phyloP scores from a whole-genome alignment of 2,888 invertebrate species.

The Diadromus collaris region DNA sequence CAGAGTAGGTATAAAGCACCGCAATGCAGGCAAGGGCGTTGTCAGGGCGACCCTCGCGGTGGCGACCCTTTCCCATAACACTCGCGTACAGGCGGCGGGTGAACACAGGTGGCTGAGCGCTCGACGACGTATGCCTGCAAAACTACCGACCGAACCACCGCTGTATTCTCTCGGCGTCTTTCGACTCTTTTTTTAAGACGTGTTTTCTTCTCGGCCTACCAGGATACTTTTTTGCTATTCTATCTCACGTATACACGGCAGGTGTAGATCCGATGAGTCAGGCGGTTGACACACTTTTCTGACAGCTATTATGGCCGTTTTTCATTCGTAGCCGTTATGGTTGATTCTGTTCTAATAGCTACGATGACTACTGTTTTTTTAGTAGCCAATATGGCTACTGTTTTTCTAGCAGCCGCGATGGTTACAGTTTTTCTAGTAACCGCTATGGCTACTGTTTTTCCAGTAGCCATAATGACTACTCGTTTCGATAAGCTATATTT shows the following conservation, averaged over 20 bases:
- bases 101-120: conserved; percentile 43
- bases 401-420: neutral
- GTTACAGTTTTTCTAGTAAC: neutral
- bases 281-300: neutral
- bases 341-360: neutral
- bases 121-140: conserved; percentile 13
- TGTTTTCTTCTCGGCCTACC: neutral
- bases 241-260: neutral
- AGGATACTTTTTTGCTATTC: neutral
- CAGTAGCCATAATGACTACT: neutral
- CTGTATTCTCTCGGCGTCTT: conserved; percentile 7
- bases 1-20: conserved; percentile 66
- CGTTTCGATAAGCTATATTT: neutral
- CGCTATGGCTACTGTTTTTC: neutral
- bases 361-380: neutral
- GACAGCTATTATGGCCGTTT: neutral
- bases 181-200: neutral
- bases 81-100: conserved; percentile 50
- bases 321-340: neutral
- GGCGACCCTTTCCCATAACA: conserved; percentile 70
- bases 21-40: conserved; percentile 80
- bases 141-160: conserved; percentile 20
- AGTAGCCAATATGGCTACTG: neutral
- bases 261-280: neutral
- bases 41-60: conserved; percentile 77